A percentile compares a stretch with the other conserved stretches of the same genome.
These are phyloP conservation scores for Echeneis naucrates DNA, from an alignment of 2,797 vertebrate species.

Conservation along the genomic window DNA sequence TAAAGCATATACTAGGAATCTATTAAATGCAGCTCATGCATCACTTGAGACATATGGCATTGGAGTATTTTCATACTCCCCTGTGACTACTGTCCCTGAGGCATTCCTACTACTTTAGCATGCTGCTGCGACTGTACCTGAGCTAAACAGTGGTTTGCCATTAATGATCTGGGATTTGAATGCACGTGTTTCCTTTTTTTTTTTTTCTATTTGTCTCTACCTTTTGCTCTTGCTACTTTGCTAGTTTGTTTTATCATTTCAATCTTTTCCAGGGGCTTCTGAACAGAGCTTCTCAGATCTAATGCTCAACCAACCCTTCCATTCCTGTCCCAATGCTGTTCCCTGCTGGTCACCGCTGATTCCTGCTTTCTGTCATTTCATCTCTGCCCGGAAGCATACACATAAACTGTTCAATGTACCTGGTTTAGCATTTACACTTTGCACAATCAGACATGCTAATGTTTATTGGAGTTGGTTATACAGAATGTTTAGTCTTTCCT, in stretches of 20 bases:
- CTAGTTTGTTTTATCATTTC: conserved; percentile 82
- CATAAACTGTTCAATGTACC: conserved; percentile 49
- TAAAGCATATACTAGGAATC: conserved; percentile 11
- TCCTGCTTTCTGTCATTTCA: conserved; percentile 98
- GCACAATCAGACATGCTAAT: conserved; percentile 38
- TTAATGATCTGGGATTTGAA: conserved; percentile 47
- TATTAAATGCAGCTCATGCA: conserved; percentile 31
- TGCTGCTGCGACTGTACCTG: conserved; percentile 18
- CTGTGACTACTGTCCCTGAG: conserved; percentile 55
- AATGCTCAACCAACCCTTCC: conserved; percentile 83
- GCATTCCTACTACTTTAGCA: conserved; percentile 7
- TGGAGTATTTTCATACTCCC: conserved; percentile 63
- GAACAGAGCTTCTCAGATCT: conserved; percentile 78
- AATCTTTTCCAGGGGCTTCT: conserved; percentile 93
- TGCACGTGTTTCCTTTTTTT: conserved; percentile 63
- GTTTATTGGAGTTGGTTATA: conserved; percentile 30
- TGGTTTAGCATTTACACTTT: conserved; percentile 29
- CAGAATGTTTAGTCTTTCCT: conserved; percentile 17
- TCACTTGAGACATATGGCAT: conserved; percentile 37
- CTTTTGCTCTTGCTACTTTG: conserved; percentile 71
- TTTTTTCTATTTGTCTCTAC: conserved; percentile 63
- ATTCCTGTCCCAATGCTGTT: conserved; percentile 91
- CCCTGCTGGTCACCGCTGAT: conserved; percentile 88
- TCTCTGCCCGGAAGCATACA: conserved; percentile 82
- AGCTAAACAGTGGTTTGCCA: conserved; percentile 50